Evolutionary conservation across 92 coral and sea anemone species (phyloP).

Genomic region (Porites divaricata): DNA sequence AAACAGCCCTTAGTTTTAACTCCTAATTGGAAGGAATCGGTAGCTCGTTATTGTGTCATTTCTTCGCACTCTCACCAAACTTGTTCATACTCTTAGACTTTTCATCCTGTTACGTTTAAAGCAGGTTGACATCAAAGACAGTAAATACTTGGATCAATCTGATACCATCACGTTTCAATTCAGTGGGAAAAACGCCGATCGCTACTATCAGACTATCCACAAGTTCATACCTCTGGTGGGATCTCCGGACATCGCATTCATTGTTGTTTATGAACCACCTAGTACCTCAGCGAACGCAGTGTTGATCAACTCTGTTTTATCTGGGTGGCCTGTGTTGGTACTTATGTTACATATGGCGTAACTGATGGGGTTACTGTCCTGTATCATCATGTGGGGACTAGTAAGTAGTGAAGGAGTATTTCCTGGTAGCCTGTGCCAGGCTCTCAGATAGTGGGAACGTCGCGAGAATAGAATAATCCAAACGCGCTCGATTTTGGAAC

Average conservation of each 20-base stretch:
- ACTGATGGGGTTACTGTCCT: conserved; percentile 56
- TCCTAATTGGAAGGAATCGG: too few relatives aligned
- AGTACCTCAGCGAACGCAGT: conserved; percentile 89
- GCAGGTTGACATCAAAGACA: conserved; percentile 51
- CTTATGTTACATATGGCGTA: conserved; percentile 85
- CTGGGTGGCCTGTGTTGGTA: conserved; percentile 90
- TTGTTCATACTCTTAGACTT: background rate
- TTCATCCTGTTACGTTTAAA: background rate
- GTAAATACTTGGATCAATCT: conserved; percentile 17
- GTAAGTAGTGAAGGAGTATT: conserved; percentile 51
- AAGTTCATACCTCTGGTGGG: conserved; percentile 82
- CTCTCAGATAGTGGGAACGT: too few relatives aligned
- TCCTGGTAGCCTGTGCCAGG: too few relatives aligned
- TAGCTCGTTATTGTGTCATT: too few relatives aligned
- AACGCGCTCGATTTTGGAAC: too few relatives aligned
- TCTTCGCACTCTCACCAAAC: too few relatives aligned
- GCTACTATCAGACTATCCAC: conserved; percentile 66
- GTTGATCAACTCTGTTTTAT: conserved; percentile 74
- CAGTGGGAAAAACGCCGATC: conserved; percentile 87
- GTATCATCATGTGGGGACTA: conserved; percentile 94
- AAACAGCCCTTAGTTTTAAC: too few relatives aligned
- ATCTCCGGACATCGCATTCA: conserved; percentile 95
- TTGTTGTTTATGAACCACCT: conserved; percentile 85
- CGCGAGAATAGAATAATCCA: too few relatives aligned
- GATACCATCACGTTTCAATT: conserved; percentile 88